phyloP scores from a whole-genome alignment of 2,113 vertebrate genomes.

The Morphnarchus princeps region DNA sequence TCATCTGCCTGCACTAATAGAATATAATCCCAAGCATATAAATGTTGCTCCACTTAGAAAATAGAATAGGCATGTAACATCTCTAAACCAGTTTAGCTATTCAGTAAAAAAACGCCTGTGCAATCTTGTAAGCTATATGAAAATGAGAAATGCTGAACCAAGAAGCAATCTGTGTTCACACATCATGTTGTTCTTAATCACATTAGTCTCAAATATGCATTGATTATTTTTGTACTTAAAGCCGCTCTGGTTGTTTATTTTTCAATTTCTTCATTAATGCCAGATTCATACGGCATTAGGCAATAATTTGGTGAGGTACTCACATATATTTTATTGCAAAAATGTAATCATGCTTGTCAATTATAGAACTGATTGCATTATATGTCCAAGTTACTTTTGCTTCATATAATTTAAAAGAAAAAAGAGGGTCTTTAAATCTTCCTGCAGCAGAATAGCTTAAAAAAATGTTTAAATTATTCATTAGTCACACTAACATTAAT shows the following conservation, averaged over 20 bases:
- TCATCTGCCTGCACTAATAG: constrained; percentile 33
- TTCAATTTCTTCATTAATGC: constrained; percentile 60
- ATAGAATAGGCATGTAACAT: not conserved
- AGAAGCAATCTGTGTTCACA: constrained; percentile 1
- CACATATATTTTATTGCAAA: constrained; percentile 40
- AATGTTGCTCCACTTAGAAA: constrained; percentile 22
- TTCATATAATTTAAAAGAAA: constrained; percentile 38
- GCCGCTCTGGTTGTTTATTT: constrained; percentile 46
- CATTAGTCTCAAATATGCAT: constrained; percentile 38
- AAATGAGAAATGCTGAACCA: constrained; percentile 36
- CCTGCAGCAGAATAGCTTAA: not conserved
- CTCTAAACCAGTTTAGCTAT: not conserved
- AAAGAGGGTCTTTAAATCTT: constrained; percentile 14
- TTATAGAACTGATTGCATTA: constrained; percentile 55
- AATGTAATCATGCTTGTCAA: constrained; percentile 29
- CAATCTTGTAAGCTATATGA: not conserved
- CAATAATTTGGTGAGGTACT: constrained; percentile 14
- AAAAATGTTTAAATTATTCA: constrained; percentile 28
- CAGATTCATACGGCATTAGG: not conserved
- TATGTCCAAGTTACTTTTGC: constrained; percentile 31
- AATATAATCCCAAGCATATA: constrained; percentile 45
- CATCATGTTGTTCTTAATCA: constrained; percentile 27
- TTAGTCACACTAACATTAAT: constrained; percentile 25
- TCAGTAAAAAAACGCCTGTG: not conserved
- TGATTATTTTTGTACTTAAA: constrained; percentile 35